These are phyloP conservation scores for Hydrozoanthus gracilis DNA, from an alignment of 92 coral and sea anemone genomes.

Conservation along the genomic window DNA sequence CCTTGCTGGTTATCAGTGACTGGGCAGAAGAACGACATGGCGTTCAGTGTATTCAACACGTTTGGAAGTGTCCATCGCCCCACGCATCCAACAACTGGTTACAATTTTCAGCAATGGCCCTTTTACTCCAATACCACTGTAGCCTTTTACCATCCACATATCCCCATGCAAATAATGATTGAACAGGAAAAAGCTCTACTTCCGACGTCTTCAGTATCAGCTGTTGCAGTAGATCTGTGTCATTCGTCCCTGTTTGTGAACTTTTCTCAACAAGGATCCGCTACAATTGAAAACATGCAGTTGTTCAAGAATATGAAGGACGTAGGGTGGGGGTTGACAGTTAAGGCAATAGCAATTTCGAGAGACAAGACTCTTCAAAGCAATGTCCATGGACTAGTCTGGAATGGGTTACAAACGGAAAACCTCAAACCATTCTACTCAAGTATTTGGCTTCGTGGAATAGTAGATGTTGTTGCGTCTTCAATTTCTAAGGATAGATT, in stretches of 20 bases:
- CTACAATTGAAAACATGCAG: background rate
- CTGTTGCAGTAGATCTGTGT: background rate
- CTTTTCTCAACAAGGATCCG: background rate
- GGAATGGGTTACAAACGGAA: background rate
- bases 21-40: slow-evolving; percentile 15
- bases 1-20: slow-evolving; percentile 52
- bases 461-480: background rate
- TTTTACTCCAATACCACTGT: background rate
- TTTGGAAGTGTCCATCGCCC: background rate
- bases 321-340: background rate
- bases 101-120: slow-evolving; percentile 20
- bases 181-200: background rate
- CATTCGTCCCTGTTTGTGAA: background rate
- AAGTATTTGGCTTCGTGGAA: background rate
- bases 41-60: slow-evolving; percentile 15
- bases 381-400: background rate
- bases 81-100: background rate
- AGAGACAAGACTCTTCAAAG: background rate
- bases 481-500: background rate
- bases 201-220: background rate
- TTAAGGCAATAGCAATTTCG: background rate
- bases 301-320: background rate
- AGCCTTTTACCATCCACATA: slow-evolving; percentile 31
- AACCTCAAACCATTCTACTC: background rate
- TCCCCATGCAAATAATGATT: background rate